Percentiles rank a stretch among this genome's conserved stretches.
phyloP scores from a whole-genome alignment of 1,140 invertebrate species.

The Atopsyche davidsoni region DNA sequence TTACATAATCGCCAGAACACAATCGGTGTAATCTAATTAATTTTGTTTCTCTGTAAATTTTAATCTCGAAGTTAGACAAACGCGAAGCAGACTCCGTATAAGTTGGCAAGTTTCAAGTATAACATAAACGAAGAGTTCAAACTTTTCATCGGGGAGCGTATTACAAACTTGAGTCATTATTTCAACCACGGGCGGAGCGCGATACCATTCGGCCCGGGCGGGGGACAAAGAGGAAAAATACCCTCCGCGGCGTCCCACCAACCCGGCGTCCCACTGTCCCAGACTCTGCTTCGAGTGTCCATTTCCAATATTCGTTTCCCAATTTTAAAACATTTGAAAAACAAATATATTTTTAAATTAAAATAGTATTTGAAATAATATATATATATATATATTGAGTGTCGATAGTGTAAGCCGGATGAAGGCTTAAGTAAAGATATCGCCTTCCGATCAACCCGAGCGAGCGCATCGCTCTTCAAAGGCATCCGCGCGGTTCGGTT shows the following conservation, averaged over 20 bases:
- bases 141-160: conserved; percentile 24
- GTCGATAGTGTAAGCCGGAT: too few relatives aligned
- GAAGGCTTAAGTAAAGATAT: not conserved
- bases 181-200: conserved; percentile 11
- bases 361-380: too few relatives aligned
- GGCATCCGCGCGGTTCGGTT: too few relatives aligned
- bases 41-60: conserved; percentile 31
- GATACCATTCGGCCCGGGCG: not conserved
- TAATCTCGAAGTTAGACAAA: conserved; percentile 31
- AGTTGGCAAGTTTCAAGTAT: conserved; percentile 28
- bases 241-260: too few relatives aligned
- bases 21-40: conserved; percentile 30
- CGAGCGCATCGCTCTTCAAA: too few relatives aligned
- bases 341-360: too few relatives aligned
- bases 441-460: not conserved
- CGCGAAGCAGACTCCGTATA: conserved; percentile 27
- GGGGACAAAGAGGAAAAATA: conserved; percentile 1
- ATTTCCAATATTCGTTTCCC: too few relatives aligned
- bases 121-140: conserved; percentile 28
- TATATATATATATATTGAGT: too few relatives aligned
- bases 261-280: too few relatives aligned
- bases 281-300: too few relatives aligned
- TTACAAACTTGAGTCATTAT: conserved; percentile 29
- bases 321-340: too few relatives aligned
- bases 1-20: too few relatives aligned